These are phyloP conservation scores for Pachymerium ferrugineum DNA, from an alignment of 2,888 invertebrate species.

Conservation along the genomic window DNA sequence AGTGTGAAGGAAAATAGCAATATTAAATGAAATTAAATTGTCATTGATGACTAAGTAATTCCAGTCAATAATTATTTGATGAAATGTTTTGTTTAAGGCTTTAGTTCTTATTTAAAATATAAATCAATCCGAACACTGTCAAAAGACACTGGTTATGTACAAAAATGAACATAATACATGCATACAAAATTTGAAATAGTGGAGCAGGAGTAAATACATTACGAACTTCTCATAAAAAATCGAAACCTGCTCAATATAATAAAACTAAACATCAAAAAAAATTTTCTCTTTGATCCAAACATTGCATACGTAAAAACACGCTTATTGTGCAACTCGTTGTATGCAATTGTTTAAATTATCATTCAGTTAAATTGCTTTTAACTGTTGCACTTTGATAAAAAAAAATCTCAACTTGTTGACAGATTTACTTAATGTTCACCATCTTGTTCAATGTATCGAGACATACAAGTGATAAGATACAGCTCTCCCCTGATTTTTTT, in stretches of 20 bases:
- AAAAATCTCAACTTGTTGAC: background rate
- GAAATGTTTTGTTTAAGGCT: constrained; percentile 2
- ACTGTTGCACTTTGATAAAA: background rate
- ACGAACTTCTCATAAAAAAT: background rate
- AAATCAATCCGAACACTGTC: constrained; percentile 9
- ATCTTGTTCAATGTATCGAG: too few relatives aligned
- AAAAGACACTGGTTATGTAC: constrained; percentile 13
- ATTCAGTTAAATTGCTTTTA: background rate
- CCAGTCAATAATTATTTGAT: too few relatives aligned
- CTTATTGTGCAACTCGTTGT: background rate
- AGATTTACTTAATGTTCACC: background rate
- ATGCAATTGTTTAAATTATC: background rate
- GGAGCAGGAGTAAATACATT: background rate
- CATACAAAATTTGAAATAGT: background rate
- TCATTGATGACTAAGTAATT: too few relatives aligned
- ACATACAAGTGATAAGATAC: too few relatives aligned
- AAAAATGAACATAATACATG: constrained; percentile 4
- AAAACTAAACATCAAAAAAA: background rate
- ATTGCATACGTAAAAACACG: background rate
- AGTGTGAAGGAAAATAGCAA: too few relatives aligned
- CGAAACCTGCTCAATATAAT: background rate
- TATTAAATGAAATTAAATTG: too few relatives aligned
- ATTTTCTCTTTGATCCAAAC: background rate
- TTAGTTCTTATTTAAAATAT: constrained; percentile 8
- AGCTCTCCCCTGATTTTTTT: too few relatives aligned